Evolutionary conservation across 1,140 invertebrate species (phyloP), one percentile per base, ranked within the genome.

Genomic region (Stegodyphus dumicola): DNA sequence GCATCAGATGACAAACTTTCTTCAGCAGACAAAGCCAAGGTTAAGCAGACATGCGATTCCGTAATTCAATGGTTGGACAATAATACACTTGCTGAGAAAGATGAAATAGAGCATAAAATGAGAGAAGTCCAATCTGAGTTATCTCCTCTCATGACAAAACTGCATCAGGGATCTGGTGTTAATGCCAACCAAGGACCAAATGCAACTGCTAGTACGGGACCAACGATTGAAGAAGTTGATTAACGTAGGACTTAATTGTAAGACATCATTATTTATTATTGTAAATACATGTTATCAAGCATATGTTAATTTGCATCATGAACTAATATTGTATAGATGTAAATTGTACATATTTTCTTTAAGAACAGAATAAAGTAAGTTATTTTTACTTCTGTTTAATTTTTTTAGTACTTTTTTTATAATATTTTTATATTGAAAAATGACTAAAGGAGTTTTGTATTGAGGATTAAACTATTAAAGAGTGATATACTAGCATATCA

Each of bases 41-140:
- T 89, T 9, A 74, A 77, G 49, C 87, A 87, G n/a, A 77, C 73
- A 7, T 89, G 89, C 87, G 87, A 90, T n/a, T 89, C 90, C 48
- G 84, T 87, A 56, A 83, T 90, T 15, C 85, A 69, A 54, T 93
- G 93, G 93, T 86, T 93, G 70, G 93, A 93, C 85, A 90, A 88
- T 65, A 93, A 93, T 88, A 90, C 89, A 6, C 87, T 92, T 10
- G 92, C 92, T 15, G 91, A 92, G 67, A 91, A 90, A 76, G 91
- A 91, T 18, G 91, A 92, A 85, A 90, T 88, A 65, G 88, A 92
- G 51, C 86, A 90, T 60, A 89, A 91, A 83, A 53, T 90, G 33
- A 88, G 91, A 80, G 92, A 93, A 79, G 49, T 93, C 11, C 89
- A 91, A 81, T 90, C 89, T 60, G 88, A 88, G 6, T 88, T 85